Base-by-base conservation (phyloP, 2,888 invertebrate species). In the Plebejus argus region DNA sequence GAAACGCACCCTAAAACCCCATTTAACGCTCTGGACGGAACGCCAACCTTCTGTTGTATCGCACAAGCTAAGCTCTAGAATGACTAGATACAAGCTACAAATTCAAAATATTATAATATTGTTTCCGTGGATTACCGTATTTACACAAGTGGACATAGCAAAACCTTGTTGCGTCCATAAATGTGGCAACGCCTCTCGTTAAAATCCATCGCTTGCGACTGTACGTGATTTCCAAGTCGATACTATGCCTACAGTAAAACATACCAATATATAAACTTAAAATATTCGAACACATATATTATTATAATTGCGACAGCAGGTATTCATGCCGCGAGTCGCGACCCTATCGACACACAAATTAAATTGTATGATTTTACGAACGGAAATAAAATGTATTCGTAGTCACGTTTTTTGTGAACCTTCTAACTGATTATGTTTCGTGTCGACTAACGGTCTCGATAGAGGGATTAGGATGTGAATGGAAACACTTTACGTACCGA, bases 321-420 rank as follows among this genome's bases (percentile, higher is more conserved):
- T 66, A 71, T 71, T 39, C 10, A 39, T 39, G 71, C n/a, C 71
- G 39, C 20, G 71, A 20, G 71, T 10, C 71, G 39, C 20, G 71
- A 20, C 39, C 35, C 10, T 28, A 28, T 39, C 39, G 71, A 71
- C 71, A 71, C 39, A 70, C 39, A 39, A 39, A 71, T 71, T 71
- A 20, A 71, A 39, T 39, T 39, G 20, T 35, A 18, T 39, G 66
- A 33, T 66, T 66, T 33, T 12, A 28, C 66, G 15, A 66, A 33
- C 23, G 8, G 61, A 66, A 66, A 28, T 66, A 66, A 23, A 66
- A 66, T 18, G 28, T 66, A 66, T 66, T 28, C 28, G 15, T 6
- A 66, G 28, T 28, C 15, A 66, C 66, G 66, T 66, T 66, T 61
- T 33, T 66, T 66, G 66, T 15, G 66, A 66, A 33, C 28, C 12